Evolutionary conservation across 1,140 invertebrate genomes (phyloP).

Genomic region (Drosophila trapezifrons): DNA sequence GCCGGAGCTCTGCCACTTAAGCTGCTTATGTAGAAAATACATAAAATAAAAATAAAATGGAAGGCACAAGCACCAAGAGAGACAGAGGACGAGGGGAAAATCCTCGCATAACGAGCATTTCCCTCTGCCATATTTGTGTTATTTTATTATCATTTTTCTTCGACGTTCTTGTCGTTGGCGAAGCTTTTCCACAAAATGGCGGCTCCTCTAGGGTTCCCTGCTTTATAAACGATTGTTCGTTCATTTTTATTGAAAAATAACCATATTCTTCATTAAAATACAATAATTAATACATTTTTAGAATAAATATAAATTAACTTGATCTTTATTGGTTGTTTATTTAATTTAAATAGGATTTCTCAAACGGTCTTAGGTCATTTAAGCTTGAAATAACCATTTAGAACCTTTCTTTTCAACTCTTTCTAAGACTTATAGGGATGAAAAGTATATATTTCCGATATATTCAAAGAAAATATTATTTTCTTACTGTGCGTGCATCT

Average conservation of each 20-base stretch:
- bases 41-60: conserved; percentile 77
- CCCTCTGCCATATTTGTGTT: conserved; percentile 82
- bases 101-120: conserved; percentile 77
- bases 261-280: no score
- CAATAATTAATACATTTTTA: no score
- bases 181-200: conserved; percentile 56
- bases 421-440: no score
- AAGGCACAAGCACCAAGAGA: conserved; percentile 9
- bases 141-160: conserved; percentile 82
- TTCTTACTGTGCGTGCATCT: conserved; percentile 21
- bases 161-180: conserved; percentile 3
- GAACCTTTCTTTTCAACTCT: no score
- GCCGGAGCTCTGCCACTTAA: conserved; percentile 65
- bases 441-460: not conserved
- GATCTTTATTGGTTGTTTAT: no score
- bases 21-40: conserved; percentile 79
- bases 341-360: no score
- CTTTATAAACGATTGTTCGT: no score
- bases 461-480: no score
- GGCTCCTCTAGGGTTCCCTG: not conserved
- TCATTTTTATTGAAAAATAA: no score
- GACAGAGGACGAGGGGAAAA: conserved; percentile 31
- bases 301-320: no score
- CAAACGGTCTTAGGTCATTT: no score
- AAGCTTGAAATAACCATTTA: no score